Percentiles rank a stretch among this genome's conserved stretches.
phyloP scores from a whole-genome alignment of 2,888 invertebrate genomes.

The Polydesmus complanatus region DNA sequence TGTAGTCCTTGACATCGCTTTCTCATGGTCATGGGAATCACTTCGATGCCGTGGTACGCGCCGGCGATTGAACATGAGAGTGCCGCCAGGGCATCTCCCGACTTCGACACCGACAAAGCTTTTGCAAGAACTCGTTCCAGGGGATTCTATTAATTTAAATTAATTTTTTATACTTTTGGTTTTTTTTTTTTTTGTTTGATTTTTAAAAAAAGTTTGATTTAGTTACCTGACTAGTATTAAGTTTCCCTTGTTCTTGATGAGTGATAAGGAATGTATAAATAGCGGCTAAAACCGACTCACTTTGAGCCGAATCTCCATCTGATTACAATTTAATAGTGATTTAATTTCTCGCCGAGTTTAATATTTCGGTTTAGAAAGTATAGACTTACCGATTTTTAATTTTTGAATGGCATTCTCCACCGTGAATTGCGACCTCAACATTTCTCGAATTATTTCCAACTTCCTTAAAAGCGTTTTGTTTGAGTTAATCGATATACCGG shows the following conservation, averaged over 20 bases:
- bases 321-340: not conserved
- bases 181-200: not conserved
- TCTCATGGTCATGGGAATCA: constrained; percentile 13
- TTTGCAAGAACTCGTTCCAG: constrained; percentile 5
- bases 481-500: not conserved
- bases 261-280: constrained; percentile 15
- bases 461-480: constrained; percentile 2
- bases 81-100: constrained; percentile 13
- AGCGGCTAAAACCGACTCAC: constrained; percentile 13
- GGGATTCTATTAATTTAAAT: constrained; percentile 4
- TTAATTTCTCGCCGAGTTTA: not conserved
- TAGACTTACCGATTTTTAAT: not conserved
- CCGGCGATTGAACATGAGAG: constrained; percentile 14
- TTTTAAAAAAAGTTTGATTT: not conserved
- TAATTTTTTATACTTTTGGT: not conserved
- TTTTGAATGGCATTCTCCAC: not conserved
- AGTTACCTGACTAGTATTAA: constrained; percentile 4
- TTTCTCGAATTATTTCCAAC: constrained; percentile 10
- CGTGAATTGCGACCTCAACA: not conserved
- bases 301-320: constrained; percentile 6
- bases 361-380: not conserved
- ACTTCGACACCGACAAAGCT: not conserved
- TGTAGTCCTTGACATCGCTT: constrained; percentile 16
- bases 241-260: not conserved
- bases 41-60: constrained; percentile 15